Base-by-base conservation (phyloP, 2,888 invertebrate species). In the Cartodere bifasciata region DNA sequence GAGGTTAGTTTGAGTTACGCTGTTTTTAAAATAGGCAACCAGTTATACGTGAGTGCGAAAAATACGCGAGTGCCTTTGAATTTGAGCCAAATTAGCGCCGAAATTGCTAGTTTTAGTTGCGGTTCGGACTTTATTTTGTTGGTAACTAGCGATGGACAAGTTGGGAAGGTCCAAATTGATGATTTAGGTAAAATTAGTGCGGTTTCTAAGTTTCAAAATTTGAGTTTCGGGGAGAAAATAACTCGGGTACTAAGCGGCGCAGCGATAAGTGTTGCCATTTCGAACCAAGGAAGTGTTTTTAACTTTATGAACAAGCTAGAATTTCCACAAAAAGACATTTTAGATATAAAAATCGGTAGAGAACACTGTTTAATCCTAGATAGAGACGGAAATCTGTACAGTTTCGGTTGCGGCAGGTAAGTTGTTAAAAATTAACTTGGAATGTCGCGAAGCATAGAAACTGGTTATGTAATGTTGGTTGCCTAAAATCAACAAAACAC, bases 341-440 rank as follows among this genome's bases (percentile, higher is more conserved):
- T 65, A 31, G 74, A 80, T 48, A 54, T 86, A 16, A 65, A 67
- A 29, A 79, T 83, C 58, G 91, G 91, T 1, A 74, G 77, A 54
- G 88, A 90, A 52, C 90, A 91, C 57, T 74, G 68, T 20, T 48
- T 90, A 7, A 45, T 84, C 28, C 62, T 90, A 4, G 76, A 79
- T 28, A 62, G 65, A 28, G 60, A 62, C 46, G 87, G 88, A 1
- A 67, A 69, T 46, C 69, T 91, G n/a, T 86, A 76, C 47, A 72
- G 77, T 3, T 84, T 78, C 74, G 91, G 91, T 23, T 71, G 72
- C 53, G 87, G 88, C 48, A 77, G 84, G 88, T 88, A 63, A 48
- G 54, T 55, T 37, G 13, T 16, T 7, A 27, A 9, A 16, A 16
- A 6, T 16, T 10, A 24, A 6, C n/a, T n/a, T n/a, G n/a, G n/a